Conservation (phyloP, 1,140 invertebrate species). For the Panagrolaimus sp. region DNA sequence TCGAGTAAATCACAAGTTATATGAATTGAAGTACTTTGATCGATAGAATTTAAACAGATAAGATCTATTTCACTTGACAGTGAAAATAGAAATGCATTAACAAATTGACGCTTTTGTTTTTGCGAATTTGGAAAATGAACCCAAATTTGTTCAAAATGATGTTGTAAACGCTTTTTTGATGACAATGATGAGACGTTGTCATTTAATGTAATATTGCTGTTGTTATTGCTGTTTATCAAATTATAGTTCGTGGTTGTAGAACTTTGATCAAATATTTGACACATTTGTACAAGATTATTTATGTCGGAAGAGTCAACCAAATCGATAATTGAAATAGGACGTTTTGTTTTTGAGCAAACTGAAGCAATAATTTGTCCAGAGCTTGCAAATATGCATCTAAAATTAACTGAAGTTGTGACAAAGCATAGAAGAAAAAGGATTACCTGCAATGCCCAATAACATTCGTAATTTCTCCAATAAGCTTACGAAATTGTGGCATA, state of each 20-base stretch:
- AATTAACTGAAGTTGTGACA: background rate
- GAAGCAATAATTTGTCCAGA: constrained; percentile 4
- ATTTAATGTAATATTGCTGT: too few relatives aligned
- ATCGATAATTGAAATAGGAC: background rate
- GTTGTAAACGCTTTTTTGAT: constrained; percentile 4
- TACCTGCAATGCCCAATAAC: constrained; percentile 4
- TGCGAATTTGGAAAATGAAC: constrained; percentile 3
- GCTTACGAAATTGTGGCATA: background rate
- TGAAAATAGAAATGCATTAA: constrained; percentile 13
- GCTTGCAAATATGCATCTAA: constrained; percentile 4
- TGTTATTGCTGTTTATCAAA: too few relatives aligned
- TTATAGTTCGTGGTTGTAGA: background rate
- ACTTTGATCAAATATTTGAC: constrained; percentile 5
- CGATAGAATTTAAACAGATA: constrained; percentile 4
- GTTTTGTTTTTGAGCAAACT: background rate
- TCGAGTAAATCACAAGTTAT: constrained; percentile 1
- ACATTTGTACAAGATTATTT: constrained; percentile 9
- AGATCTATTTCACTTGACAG: constrained; percentile 12
- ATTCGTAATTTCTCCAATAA: background rate
- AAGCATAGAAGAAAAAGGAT: background rate
- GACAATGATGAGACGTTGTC: too few relatives aligned
- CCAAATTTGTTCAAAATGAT: constrained; percentile 11
- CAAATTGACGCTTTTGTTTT: constrained; percentile 1
- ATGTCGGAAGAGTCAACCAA: background rate
- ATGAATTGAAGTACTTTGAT: constrained; percentile 1